Evolutionary conservation across 2,888 invertebrate species (phyloP).

Genomic region (Phymatocera aterrima): DNA sequence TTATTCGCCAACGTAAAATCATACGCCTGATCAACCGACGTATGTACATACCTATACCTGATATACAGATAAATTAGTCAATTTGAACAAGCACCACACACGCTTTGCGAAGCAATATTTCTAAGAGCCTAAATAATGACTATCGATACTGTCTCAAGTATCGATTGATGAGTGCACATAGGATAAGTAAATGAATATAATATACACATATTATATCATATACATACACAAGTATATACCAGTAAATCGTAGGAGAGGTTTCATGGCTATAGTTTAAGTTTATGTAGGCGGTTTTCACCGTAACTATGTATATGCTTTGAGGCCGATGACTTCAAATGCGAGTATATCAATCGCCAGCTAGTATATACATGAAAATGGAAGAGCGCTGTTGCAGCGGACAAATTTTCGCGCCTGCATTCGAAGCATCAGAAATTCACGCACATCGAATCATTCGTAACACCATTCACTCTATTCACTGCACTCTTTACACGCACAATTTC

Average conservation of each 20-base stretch:
- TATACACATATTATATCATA: conserved; percentile 20
- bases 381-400: not conserved
- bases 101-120: conserved; percentile 65
- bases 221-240: conserved; percentile 19
- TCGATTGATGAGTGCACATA: conserved; percentile 40
- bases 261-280: conserved; percentile 31
- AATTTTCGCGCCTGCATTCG: not conserved
- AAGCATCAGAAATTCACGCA: conserved; percentile 40
- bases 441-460: conserved; percentile 42
- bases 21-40: conserved; percentile 9
- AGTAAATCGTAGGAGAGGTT: conserved; percentile 23
- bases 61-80: conserved; percentile 64
- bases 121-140: conserved; percentile 53
- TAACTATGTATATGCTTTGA: conserved; percentile 28
- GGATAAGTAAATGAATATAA: conserved; percentile 27
- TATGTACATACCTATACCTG: too few species aligned
- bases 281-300: conserved; percentile 32
- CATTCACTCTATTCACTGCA: conserved; percentile 33
- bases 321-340: conserved; percentile 10
- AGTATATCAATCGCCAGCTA: not conserved
- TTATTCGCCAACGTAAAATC: not conserved
- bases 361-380: not conserved
- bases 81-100: conserved; percentile 66
- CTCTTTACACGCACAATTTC: conserved; percentile 38
- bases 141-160: conserved; percentile 53